A percentile compares a stretch with the other conserved stretches of the same genome.
phyloP scores from a whole-genome alignment of 2,797 vertebrate genomes.

The Coranthus polyacanthus region DNA sequence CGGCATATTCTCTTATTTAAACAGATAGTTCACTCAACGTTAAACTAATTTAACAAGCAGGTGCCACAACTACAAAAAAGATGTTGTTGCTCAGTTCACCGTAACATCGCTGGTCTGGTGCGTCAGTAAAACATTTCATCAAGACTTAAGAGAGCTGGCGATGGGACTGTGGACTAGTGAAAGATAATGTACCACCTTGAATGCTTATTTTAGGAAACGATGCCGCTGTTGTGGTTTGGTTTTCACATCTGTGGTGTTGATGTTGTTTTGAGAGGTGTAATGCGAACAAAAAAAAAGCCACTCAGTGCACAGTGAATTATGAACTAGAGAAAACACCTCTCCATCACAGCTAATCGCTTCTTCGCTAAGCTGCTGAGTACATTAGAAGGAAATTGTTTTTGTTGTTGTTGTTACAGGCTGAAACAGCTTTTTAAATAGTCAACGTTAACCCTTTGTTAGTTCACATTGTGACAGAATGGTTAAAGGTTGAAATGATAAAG shows the following conservation, averaged over 20 bases:
- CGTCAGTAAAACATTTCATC: no score
- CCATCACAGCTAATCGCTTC: neutral
- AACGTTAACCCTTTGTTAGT: neutral
- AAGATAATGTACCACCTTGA: neutral
- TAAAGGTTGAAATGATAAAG: neutral
- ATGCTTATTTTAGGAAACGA: neutral
- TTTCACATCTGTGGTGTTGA: neutral
- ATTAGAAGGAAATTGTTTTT: neutral
- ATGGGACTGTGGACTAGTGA: no score
- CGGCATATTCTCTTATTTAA: no score
- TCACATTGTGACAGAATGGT: constrained; percentile 1
- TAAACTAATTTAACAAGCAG: no score
- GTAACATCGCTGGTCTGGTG: no score
- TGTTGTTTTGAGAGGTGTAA: neutral
- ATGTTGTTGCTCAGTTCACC: no score
- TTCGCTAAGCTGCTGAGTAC: no score
- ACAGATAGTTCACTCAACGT: no score
- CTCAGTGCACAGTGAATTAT: no score
- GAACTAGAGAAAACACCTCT: neutral
- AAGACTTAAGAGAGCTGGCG: neutral
- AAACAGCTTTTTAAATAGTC: neutral
- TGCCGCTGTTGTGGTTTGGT: neutral
- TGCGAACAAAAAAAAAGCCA: no score
- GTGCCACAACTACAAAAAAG: no score
- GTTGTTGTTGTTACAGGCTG: neutral